Conservation (phyloP, 2,113 vertebrate genomes). For the Gnathonemus echidnorhynchus region DNA sequence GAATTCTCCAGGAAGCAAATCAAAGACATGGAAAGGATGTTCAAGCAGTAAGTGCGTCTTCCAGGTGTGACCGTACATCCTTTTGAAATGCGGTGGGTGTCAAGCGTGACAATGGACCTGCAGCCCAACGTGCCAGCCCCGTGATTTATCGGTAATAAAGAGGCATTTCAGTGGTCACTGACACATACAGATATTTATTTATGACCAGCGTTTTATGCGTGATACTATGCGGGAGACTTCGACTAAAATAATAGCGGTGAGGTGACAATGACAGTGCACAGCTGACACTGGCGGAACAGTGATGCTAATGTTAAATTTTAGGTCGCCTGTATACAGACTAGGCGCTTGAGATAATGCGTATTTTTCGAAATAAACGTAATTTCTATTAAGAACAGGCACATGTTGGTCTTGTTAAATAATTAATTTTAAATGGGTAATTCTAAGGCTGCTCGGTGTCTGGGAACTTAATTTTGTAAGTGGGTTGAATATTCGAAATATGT, state of each 20-base stretch:
- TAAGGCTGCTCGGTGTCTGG: not conserved
- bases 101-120: slow-evolving; percentile 1
- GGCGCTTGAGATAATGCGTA: not conserved
- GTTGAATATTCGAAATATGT: not conserved
- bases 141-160: not conserved
- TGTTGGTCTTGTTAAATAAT: not conserved
- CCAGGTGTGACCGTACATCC: not conserved
- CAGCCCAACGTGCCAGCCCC: not conserved
- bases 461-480: not conserved
- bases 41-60: slow-evolving; percentile 75
- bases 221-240: not conserved
- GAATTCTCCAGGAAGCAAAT: slow-evolving; percentile 91
- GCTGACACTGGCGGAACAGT: not conserved
- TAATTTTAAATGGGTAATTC: not conserved
- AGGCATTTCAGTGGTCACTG: not conserved
- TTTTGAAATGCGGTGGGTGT: not conserved
- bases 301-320: not conserved
- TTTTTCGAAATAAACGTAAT: not conserved
- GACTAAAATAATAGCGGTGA: not conserved
- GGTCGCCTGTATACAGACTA: not conserved
- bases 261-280: not conserved
- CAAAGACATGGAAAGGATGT: slow-evolving; percentile 91
- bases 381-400: not conserved
- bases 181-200: not conserved
- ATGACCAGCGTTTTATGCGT: not conserved